phyloP scores from a whole-genome alignment of 2,888 invertebrate species.

The Xestia c-nigrum region DNA sequence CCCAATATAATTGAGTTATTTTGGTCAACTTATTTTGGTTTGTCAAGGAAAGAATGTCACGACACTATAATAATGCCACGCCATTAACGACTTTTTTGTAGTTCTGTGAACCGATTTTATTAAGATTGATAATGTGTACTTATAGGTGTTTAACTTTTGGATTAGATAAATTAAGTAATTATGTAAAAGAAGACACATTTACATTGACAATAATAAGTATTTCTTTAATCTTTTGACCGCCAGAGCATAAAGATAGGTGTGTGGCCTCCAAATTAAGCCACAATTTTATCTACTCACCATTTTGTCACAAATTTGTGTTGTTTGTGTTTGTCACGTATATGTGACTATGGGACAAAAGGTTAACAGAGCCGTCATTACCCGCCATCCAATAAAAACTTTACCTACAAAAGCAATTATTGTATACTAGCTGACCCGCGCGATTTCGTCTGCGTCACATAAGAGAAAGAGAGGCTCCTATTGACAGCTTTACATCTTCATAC shows the following conservation, averaged over 20 bases:
- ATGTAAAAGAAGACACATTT: neutral
- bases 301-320: no score
- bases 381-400: constrained; percentile 13
- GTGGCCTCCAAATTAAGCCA: no score
- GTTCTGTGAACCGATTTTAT: neutral
- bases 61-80: neutral
- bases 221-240: neutral
- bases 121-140: neutral
- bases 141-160: neutral
- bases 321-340: no score
- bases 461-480: no score
- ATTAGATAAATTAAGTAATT: neutral
- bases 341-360: no score
- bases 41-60: neutral
- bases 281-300: no score
- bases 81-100: neutral
- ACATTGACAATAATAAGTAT: neutral
- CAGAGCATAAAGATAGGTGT: no score
- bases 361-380: neutral
- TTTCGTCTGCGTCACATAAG: no score
- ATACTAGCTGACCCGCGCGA: no score
- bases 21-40: constrained; percentile 2
- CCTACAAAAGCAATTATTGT: neutral
- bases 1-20: constrained; percentile 18
- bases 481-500: no score